Percentiles rank a stretch among this genome's conserved stretches.
Evolutionary conservation across 2,888 invertebrate genomes (phyloP).

Genomic region (Linnaemya tessellans): DNA sequence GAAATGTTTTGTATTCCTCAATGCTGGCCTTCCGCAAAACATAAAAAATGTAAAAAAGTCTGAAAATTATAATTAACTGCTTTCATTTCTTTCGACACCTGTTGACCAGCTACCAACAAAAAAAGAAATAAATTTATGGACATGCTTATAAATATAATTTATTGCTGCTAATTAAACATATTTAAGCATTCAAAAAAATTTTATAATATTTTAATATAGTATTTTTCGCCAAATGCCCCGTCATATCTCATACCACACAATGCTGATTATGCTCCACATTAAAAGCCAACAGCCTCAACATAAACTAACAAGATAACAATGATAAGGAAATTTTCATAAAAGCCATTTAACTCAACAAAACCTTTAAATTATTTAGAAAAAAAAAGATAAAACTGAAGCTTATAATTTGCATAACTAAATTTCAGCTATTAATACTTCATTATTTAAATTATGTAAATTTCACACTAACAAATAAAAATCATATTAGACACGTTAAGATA

Average conservation of each 20-base stretch:
- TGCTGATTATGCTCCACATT: not conserved
- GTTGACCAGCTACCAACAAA: slow-evolving; percentile 11
- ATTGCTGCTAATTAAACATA: slow-evolving; percentile 50
- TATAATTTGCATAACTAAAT: slow-evolving; percentile 66
- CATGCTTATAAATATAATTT: slow-evolving; percentile 52
- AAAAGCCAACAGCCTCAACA: not conserved
- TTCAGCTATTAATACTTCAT: slow-evolving; percentile 69
- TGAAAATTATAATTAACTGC: slow-evolving; percentile 14
- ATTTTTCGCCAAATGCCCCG: slow-evolving; percentile 30
- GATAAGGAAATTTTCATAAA: slow-evolving; percentile 30
- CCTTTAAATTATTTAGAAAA: not conserved
- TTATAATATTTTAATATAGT: not conserved
- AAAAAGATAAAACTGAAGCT: slow-evolving; percentile 14
- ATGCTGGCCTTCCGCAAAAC: not conserved
- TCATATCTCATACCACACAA: not conserved
- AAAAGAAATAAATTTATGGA: slow-evolving; percentile 3
- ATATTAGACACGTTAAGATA: slow-evolving; percentile 25
- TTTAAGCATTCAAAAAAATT: slow-evolving; percentile 30
- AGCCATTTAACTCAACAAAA: slow-evolving; percentile 2
- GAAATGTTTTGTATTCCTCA: not conserved
- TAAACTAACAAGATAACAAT: slow-evolving; percentile 21
- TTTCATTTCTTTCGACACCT: slow-evolving; percentile 49
- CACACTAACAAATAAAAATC: slow-evolving; percentile 46
- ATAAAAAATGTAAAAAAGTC: not conserved
- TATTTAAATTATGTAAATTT: slow-evolving; percentile 71